Base-by-base conservation (phyloP, 2,888 invertebrate genomes). In the Eupithecia subumbrata region DNA sequence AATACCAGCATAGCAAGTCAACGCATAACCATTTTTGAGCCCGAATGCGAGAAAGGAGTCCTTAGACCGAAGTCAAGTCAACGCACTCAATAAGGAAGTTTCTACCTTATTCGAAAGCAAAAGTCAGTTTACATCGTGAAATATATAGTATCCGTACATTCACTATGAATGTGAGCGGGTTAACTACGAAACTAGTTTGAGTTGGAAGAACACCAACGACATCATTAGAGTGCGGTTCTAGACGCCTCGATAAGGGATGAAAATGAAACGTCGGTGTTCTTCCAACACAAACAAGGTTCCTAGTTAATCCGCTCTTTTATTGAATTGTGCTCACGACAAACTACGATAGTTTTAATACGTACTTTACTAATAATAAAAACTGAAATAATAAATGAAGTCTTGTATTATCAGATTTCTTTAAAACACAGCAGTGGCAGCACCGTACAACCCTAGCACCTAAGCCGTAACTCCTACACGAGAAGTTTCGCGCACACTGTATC, bases 401-500 rank as follows among this genome's bases (percentile, higher is more conserved):
- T 2, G 1, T n/a, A 18, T n/a, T 18, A 52, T 56, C n/a, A 56
- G 22, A 25, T 60, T 60, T 25, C 60, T 22, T 1, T 25, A 60
- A 60, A 60, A 60, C 22, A 2, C 25, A n/a, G 60, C 5, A 64
- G 64, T 64, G 2, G 64, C 64, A 64, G 64, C 64, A 64, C 64
- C 11, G 16, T 34, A 34, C 30, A 18, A 43, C 45, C 68, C 34
- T 34, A 9, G 64, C 64, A 34, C 64, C 64, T 64, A 64, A 64
- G 67, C 67, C 11, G 67, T 40, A 40, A 67, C 67, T 67, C 34
- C 37, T 40, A n/a, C 67, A 40, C 40, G 67, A 40, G 67, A 67
- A 67, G 34, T 67, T 67, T 67, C 67, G 34, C 30, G 30, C 67
- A 37, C 40, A 67, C 40, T 67, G 67, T 67, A 67, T 67, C 67